Evolutionary conservation across 2,888 invertebrate genomes (phyloP), one percentile per base, ranked within the genome.

Genomic region (Xylota sylvarum): DNA sequence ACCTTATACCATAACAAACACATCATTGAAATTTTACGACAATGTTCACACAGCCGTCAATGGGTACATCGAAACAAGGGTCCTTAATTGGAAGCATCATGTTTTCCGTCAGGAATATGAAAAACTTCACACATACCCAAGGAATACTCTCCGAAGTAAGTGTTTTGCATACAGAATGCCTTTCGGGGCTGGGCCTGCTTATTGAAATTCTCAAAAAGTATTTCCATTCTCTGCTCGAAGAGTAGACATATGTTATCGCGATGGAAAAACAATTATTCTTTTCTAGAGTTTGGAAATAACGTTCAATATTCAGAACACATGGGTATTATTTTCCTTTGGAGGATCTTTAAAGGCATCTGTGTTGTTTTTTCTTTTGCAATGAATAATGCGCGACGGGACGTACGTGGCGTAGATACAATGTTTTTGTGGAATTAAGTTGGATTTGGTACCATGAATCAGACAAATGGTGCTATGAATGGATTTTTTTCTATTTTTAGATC

Each of bases 141-240:
- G 17, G 67, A 37, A 30, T 67, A 23, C 9, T 48, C 32, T 46
- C 12, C 17, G 12, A 5, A n/a, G n/a, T 43, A 7, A 48, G 12
- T 35, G 35, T 10, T 67, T 52, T 35, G 67, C 67, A 67, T 37
- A 67, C 67, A 50, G 35, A n/a, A 67, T 67, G 67, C 9, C 67
- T 19, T 19, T 17, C 5, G 50, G 50, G 50, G 50, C 10, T n/a
- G 23, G 64, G 19, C n/a, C 14, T 19, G 12, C 35, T 19, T 35
- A 37, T 50, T 50, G n/a, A 50, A 67, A 67, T 50, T 67, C 67
- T 10, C 50, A 35, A 50, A 50, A 48, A n/a, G 37, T 67, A 23
- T 35, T 32, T 48, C 9, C 19, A 52, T 67, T 37, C 23, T 69
- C 55, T 32, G 40, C 50, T 9, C 3, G 5, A 19, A 10, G 23